These are phyloP conservation scores for Malacoctenus gilli DNA, from an alignment of 2,797 vertebrate species.

Conservation along the genomic window DNA sequence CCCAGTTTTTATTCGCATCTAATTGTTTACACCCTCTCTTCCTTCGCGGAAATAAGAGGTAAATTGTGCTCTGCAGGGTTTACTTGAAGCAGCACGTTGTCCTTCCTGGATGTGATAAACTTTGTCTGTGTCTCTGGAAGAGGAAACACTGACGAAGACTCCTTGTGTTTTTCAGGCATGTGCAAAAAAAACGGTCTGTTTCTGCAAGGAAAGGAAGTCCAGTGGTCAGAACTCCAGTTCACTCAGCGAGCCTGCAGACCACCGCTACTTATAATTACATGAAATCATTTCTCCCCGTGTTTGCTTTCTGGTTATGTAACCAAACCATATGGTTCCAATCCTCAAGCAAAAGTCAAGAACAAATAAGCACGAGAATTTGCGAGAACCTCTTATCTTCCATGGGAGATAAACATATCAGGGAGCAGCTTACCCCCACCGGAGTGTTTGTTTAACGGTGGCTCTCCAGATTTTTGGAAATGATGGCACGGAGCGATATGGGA, in stretches of 20 bases:
- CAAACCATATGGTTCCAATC: slow-evolving; percentile 69
- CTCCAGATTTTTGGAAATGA: slow-evolving; percentile 33
- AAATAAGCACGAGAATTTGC: slow-evolving; percentile 45
- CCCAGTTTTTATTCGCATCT: no score
- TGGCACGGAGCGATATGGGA: slow-evolving; percentile 15
- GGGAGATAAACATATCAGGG: slow-evolving; percentile 53
- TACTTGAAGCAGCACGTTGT: slow-evolving; percentile 38
- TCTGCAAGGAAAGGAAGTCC: slow-evolving; percentile 14
- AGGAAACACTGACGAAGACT: slow-evolving; percentile 54
- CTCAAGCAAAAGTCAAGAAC: slow-evolving; percentile 18
- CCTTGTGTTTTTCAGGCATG: slow-evolving; percentile 58
- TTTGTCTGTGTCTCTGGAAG: slow-evolving; percentile 42
- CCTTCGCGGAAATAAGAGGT: no score
- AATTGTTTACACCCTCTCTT: no score
- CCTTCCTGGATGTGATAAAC: slow-evolving; percentile 26
- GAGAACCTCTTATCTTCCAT: slow-evolving; percentile 53
- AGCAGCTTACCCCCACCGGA: slow-evolving; percentile 16
- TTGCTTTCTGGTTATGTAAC: slow-evolving; percentile 61
- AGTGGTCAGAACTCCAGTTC: slow-evolving; percentile 35
- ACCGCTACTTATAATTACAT: slow-evolving; percentile 51
- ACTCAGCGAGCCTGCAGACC: slow-evolving; percentile 23
- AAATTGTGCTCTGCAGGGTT: slow-evolving; percentile 1
- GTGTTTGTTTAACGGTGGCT: slow-evolving; percentile 55
- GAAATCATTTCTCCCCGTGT: slow-evolving; percentile 38
- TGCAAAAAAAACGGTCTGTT: slow-evolving; percentile 46